Conservation (phyloP, 2,888 invertebrate species). For the Xylocampa areola region DNA sequence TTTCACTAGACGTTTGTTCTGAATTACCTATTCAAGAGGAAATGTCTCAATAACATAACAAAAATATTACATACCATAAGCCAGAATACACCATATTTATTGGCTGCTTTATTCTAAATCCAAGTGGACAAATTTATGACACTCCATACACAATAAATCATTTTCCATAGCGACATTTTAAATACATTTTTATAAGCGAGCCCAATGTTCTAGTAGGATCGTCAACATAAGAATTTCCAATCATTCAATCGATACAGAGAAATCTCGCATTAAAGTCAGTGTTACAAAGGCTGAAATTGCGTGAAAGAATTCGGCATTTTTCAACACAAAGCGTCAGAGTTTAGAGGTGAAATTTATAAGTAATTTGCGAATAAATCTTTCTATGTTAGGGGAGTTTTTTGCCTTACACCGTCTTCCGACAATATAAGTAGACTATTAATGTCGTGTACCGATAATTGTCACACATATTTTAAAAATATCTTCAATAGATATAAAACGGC, state of each 20-base stretch:
- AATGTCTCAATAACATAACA: constrained; percentile 36
- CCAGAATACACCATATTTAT: constrained; percentile 75
- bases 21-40: too few relatives aligned
- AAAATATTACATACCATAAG: constrained; percentile 30
- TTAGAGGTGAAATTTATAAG: constrained; percentile 85
- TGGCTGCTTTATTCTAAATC: constrained; percentile 78
- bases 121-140: constrained; percentile 89
- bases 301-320: constrained; percentile 25
- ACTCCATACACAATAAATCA: constrained; percentile 84
- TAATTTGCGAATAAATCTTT: constrained; percentile 90
- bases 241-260: constrained; percentile 39
- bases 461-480: constrained; percentile 88
- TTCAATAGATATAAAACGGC: constrained; percentile 67
- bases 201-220: constrained; percentile 77
- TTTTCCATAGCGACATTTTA: constrained; percentile 85
- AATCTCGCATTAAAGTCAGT: constrained; percentile 42
- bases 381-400: constrained; percentile 81
- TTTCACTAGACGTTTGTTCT: too few relatives aligned
- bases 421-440: constrained; percentile 88
- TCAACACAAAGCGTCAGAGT: constrained; percentile 54
- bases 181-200: constrained; percentile 89
- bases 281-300: constrained; percentile 28
- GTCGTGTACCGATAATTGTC: constrained; percentile 90
- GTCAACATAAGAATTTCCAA: constrained; percentile 53
- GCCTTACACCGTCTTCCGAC: constrained; percentile 71